Conservation (phyloP, 2,797 vertebrate species). For the Trematomus bernacchii region DNA sequence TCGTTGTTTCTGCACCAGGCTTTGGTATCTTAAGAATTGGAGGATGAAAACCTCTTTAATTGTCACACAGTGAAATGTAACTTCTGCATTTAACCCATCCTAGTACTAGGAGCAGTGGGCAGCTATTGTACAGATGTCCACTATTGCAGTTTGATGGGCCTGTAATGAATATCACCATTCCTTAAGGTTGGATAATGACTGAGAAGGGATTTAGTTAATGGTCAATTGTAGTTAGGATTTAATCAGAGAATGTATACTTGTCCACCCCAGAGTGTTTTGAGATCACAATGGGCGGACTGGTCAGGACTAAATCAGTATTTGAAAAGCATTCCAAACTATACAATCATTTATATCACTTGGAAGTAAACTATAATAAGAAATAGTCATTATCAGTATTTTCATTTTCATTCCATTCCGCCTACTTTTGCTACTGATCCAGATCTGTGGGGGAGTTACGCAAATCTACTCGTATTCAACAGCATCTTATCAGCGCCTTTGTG, state of each 20-base stretch:
- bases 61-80: too few species aligned
- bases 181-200: not conserved
- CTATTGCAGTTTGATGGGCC: not conserved
- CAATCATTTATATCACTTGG: not conserved
- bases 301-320: not conserved
- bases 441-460: not conserved
- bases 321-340: not conserved
- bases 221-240: slow-evolving; percentile 1
- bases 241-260: slow-evolving; percentile 11
- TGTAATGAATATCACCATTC: not conserved
- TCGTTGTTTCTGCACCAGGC: not conserved
- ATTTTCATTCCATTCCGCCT: not conserved
- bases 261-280: slow-evolving; percentile 9
- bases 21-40: not conserved
- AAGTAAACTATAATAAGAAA: not conserved
- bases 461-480: slow-evolving; percentile 10
- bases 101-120: too few species aligned
- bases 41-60: too few species aligned
- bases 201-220: not conserved
- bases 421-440: not conserved
- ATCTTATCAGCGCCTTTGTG: slow-evolving; percentile 18
- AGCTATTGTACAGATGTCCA: too few species aligned
- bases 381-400: not conserved
- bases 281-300: not conserved
- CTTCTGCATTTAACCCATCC: too few species aligned